Conservation (phyloP, 2,113 vertebrate genomes). For the Phrynosoma blainvillii region DNA sequence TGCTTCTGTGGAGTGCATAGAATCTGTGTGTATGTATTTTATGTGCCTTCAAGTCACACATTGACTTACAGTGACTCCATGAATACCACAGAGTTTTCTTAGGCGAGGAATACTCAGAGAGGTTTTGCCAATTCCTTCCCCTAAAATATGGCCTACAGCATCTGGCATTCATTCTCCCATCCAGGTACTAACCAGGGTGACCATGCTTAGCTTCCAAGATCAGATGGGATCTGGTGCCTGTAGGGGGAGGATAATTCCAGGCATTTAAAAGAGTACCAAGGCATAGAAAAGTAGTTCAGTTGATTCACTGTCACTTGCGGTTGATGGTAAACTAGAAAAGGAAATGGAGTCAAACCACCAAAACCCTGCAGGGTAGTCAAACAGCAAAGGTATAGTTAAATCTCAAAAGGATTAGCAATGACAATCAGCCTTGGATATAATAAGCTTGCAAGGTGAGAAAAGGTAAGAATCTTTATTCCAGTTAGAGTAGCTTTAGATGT, state of each 20-base stretch:
- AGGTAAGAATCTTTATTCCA: background rate
- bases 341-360: background rate
- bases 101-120: too few relatives aligned
- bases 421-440: slow-evolving; percentile 14
- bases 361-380: background rate
- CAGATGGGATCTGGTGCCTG: background rate
- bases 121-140: too few relatives aligned
- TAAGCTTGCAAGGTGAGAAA: background rate
- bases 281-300: background rate
- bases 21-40: background rate
- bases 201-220: too few relatives aligned
- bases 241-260: background rate
- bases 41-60: too few relatives aligned
- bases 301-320: background rate
- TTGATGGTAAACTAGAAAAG: slow-evolving; percentile 19
- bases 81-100: too few relatives aligned
- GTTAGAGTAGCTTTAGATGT: background rate
- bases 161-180: too few relatives aligned
- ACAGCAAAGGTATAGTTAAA: background rate
- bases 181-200: too few relatives aligned
- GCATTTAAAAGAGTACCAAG: background rate
- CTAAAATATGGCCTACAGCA: too few relatives aligned
- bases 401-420: background rate
- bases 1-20: background rate
- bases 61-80: too few relatives aligned